Evolutionary conservation across 2,797 vertebrate species (phyloP).

Genomic region (Remorina albescens): DNA sequence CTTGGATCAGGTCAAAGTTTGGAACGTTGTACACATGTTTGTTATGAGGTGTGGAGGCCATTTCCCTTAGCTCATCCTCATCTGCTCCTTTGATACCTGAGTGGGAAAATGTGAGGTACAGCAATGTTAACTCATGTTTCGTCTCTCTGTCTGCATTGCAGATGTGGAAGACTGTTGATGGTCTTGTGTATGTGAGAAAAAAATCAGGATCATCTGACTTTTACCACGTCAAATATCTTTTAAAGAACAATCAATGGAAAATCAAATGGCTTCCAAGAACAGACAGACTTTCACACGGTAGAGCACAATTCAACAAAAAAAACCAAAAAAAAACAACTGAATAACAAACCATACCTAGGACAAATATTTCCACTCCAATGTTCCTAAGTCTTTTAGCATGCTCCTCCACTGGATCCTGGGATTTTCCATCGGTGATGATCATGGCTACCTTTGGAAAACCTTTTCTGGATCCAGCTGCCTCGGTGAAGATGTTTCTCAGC

Average conservation of each 20-base stretch:
- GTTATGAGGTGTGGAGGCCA: constrained; percentile 93
- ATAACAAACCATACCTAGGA: constrained; percentile 89
- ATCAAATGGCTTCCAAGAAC: constrained; percentile 67
- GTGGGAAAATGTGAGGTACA: constrained; percentile 51
- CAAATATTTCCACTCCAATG: constrained; percentile 97
- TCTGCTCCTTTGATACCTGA: constrained; percentile 98
- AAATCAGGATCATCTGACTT: constrained; percentile 45
- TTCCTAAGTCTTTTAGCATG: constrained; percentile 92
- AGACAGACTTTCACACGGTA: constrained; percentile 64
- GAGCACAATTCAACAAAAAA: constrained; percentile 64
- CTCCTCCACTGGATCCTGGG: constrained; percentile 97
- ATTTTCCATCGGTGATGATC: constrained; percentile 99
- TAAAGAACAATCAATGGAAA: constrained; percentile 65
- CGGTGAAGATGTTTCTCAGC: constrained; percentile 92
- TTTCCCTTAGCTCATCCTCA: constrained; percentile 95
- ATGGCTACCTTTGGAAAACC: constrained; percentile 96
- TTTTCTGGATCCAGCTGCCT: constrained; percentile 93
- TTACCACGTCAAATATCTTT: constrained; percentile 56
- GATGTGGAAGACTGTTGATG: constrained; percentile 49
- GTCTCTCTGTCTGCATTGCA: constrained; percentile 48
- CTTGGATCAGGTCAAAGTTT: constrained; percentile 94
- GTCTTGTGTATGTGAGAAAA: constrained; percentile 44
- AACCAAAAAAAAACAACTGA: too few species aligned
- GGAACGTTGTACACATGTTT: constrained; percentile 96
- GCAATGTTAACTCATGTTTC: constrained; percentile 29